Evolutionary conservation across 1,140 invertebrate genomes (phyloP), one percentile per base, ranked within the genome.

Genomic region (Manduca sexta): DNA sequence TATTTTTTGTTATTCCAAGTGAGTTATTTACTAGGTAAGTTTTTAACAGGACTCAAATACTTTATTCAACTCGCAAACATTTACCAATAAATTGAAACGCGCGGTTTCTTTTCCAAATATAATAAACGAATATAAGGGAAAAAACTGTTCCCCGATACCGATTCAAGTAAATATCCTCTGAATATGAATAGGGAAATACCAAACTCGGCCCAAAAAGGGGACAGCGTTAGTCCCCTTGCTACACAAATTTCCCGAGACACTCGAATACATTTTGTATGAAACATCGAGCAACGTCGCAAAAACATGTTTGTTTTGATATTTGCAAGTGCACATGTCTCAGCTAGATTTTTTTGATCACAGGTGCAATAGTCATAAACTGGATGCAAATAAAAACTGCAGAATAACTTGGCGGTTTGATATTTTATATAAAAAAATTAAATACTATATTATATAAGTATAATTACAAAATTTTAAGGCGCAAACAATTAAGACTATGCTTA

Each of bases 191-290:
- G 63, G 67, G 73, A 66, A 74, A 75, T 77, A 76, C 71, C 70
- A 69, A 66, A 65, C 60, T 55, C 55, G 59, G 60, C 31, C 44
- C 39, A 37, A 67, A 52, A 56, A 42, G 65, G 66, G 66, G 60
- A 49, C 46, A 60, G 35, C 49, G 38, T 58, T 75, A 82, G 69
- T 59, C 58, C 68, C 69, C 49, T 56, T 68, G 61, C 66, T 56
- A 76, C 76, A 80, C 74, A 80, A 77, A 74, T 80, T 80, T 77
- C 63, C 77, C 63, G 74, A 70, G 58, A 39, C n/a, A 64, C 43
- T 50, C 57, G 41, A 64, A 74, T 81, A 78, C 67, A 81, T 77
- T 78, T 81, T 81, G 71, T 68, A 81, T 74, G 74, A 79, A 62
- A 52, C 49, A 56, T 62, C 56, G 46, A 45, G 47, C 44, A 26